Conservation (phyloP, 2,888 invertebrate species). For the Crematogaster levior region DNA sequence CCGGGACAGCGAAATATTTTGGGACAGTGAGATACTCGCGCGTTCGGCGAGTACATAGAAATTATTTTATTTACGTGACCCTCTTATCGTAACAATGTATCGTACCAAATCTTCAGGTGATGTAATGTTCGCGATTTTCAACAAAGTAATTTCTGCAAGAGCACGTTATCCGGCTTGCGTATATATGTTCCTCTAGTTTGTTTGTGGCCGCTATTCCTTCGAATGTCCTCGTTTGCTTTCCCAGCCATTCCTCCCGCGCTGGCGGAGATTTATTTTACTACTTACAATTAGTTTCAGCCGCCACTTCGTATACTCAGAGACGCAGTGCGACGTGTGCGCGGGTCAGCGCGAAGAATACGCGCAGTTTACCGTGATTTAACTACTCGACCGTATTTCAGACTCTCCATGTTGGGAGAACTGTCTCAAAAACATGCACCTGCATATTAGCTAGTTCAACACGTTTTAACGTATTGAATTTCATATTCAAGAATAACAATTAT, state of each 20-base stretch:
- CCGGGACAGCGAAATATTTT: background rate
- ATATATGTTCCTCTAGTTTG: conserved; percentile 3
- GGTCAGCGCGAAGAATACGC: conserved; percentile 43
- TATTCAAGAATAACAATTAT: background rate
- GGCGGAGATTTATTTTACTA: conserved; percentile 77
- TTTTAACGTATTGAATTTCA: background rate
- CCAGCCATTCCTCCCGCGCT: conserved; percentile 38
- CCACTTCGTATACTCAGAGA: conserved; percentile 51
- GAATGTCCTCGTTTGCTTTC: conserved; percentile 44
- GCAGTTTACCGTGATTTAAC: conserved; percentile 62
- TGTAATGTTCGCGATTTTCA: conserved; percentile 14
- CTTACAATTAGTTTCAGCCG: conserved; percentile 76
- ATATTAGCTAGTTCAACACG: background rate
- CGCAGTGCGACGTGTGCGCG: conserved; percentile 53
- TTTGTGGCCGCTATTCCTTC: conserved; percentile 44
- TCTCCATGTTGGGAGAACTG: background rate
- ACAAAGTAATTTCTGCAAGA: conserved; percentile 35
- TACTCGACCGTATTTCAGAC: conserved; percentile 34
- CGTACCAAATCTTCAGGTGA: background rate
- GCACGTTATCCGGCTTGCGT: conserved; percentile 4
- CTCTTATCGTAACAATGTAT: background rate
- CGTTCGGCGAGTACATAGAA: background rate
- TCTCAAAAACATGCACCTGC: conserved; percentile 23
- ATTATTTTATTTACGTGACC: conserved; percentile 15
- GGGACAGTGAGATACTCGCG: background rate